A percentile compares a stretch with the other conserved stretches of the same genome.
phyloP scores from a whole-genome alignment of 2,797 vertebrate genomes.

The Pagetopsis macropterus region DNA sequence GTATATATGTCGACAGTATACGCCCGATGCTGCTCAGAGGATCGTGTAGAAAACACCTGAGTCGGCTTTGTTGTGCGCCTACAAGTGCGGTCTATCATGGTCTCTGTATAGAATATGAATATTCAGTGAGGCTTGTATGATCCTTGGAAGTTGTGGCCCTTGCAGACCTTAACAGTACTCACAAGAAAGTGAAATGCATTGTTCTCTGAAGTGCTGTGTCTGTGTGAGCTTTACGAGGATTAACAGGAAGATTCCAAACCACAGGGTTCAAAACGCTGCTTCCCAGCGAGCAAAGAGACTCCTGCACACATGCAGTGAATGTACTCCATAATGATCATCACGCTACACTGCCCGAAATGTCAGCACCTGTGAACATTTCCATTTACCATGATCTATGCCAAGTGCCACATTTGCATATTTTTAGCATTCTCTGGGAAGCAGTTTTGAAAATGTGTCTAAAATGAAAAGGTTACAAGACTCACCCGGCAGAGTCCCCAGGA shows the following conservation, averaged over 20 bases:
- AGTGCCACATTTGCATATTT: constrained; percentile 52
- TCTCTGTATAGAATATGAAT: constrained; percentile 13
- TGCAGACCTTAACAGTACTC: constrained; percentile 5
- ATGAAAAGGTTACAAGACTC: constrained; percentile 33
- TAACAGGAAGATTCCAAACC: constrained; percentile 7
- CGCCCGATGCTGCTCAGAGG: constrained; percentile 16
- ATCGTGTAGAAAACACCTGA: constrained; percentile 9
- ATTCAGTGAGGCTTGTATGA: neutral
- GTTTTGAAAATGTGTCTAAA: constrained; percentile 28
- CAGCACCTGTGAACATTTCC: constrained; percentile 53
- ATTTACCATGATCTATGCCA: constrained; percentile 38
- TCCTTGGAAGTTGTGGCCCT: neutral
- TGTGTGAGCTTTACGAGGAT: constrained; percentile 27
- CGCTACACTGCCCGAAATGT: constrained; percentile 53
- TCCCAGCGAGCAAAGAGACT: constrained; percentile 19
- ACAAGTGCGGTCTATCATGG: constrained; percentile 17
- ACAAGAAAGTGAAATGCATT: constrained; percentile 16
- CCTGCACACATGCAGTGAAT: constrained; percentile 35
- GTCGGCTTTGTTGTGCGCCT: neutral
- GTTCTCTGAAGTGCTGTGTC: constrained; percentile 12
- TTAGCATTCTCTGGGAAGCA: constrained; percentile 44
- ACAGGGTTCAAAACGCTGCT: constrained; percentile 24
- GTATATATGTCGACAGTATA: constrained; percentile 3
- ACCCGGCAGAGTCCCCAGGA: constrained; percentile 26
- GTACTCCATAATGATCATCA: constrained; percentile 37